Base-by-base conservation (phyloP, 2,797 vertebrate genomes). In the Crossoptilon crossoptilon region DNA sequence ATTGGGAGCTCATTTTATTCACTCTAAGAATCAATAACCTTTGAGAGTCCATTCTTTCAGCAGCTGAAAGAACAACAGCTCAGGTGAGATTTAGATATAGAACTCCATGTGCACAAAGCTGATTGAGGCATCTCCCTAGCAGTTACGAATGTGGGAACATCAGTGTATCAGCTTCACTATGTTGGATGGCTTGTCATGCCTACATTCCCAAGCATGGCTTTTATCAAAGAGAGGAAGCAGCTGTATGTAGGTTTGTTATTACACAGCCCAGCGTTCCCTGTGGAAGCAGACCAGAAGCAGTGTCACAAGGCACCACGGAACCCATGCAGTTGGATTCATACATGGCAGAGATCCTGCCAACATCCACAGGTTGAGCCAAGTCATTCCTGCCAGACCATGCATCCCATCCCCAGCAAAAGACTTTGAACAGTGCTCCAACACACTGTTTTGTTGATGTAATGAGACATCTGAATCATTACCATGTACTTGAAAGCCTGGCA, bases 191-290 rank as follows among this genome's bases (percentile, higher is more conserved):
- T 43, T 48, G 22, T 15, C 55, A 24, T 7, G 37, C 39, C 43
- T 62, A 26, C 31, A 16, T 35, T 67, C 39, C 33, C 60, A 67
- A 72, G 27, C 13, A 23, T 7, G 37, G 22, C 58, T 77, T 49
- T 69, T 46, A 63, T 2, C 4, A n/a, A n/a, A 41, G 31, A 33
- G 55, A 51, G 46, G 69, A 7, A 87, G 51, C 17, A 68, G 33
- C 22, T n/a, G 53, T 56, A 56, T 12, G 53, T 15, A 56, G 7
- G 31, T 31, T 31, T 19, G 31, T 11, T 56, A 56, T 31, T 48
- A 31, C 9, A 1, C 2, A 7, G 44, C 14, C n/a, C 43, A 10
- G 1, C 7, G 7, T 35, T 64, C 60, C 62, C 60, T 9, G 14
- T 4, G 37, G 49, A 51, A 85, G 43, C n/a, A 70, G 64, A 43